Conservation (phyloP, 2,113 vertebrate genomes). For the Psettodes erumei region DNA sequence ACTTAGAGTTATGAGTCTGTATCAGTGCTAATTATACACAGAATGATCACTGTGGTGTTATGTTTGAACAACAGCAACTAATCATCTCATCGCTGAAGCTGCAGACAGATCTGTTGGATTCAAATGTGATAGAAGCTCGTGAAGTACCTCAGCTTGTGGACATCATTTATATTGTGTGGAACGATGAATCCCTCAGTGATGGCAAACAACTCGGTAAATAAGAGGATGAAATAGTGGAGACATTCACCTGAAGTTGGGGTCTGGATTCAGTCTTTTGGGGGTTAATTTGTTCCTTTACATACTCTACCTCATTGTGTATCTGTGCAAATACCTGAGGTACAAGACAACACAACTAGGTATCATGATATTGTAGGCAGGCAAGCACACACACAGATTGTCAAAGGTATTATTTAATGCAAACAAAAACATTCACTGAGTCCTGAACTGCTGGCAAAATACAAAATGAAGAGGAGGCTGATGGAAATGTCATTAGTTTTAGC, state of each 20-base stretch:
- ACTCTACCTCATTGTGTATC: no score
- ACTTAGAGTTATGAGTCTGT: background rate
- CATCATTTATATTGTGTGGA: slow-evolving; percentile 17
- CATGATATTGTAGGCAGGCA: no score
- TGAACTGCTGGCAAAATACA: no score
- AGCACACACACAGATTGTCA: no score
- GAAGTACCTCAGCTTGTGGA: background rate
- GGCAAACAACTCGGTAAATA: background rate
- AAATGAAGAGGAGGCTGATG: no score
- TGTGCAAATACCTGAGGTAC: no score
- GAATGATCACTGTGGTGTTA: slow-evolving; percentile 1
- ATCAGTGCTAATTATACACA: slow-evolving; percentile 6
- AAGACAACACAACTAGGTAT: no score
- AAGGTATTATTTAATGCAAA: no score
- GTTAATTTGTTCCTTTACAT: background rate
- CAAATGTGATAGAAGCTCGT: background rate
- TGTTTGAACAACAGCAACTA: background rate
- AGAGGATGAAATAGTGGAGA: background rate
- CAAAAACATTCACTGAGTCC: no score
- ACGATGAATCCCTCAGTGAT: slow-evolving; percentile 6
- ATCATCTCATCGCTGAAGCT: background rate
- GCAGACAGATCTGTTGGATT: background rate
- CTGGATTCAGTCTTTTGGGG: background rate
- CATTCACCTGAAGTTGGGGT: background rate
- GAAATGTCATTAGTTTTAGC: no score